A percentile compares a stretch with the other conserved stretches of the same genome.
These are phyloP conservation scores for Podarcis lilfordi DNA, from an alignment of 2,797 vertebrate species.

Conservation along the genomic window DNA sequence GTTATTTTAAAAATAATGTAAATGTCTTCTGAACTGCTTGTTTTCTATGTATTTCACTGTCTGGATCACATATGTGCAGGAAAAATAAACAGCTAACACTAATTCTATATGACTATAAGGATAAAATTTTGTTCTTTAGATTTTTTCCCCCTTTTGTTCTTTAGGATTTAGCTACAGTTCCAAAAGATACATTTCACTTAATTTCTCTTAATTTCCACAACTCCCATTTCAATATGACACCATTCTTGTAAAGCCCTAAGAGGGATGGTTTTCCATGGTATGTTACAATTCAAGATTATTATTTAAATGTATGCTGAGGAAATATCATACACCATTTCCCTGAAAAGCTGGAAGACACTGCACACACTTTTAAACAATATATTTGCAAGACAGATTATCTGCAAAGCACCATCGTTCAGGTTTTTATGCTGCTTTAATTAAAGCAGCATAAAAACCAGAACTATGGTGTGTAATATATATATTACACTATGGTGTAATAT, in stretches of 20 bases:
- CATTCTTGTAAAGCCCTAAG: not conserved
- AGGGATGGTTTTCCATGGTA: not conserved
- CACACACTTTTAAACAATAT: not conserved
- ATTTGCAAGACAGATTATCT: not conserved
- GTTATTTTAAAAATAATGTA: not conserved
- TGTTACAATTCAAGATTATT: not conserved
- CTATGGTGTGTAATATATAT: no score
- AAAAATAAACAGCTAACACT: not conserved
- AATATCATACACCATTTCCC: rapidly evolving
- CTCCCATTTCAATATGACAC: not conserved
- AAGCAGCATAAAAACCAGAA: no score
- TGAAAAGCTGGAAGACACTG: not conserved
- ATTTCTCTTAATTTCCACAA: not conserved
- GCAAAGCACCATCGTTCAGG: rapidly evolving
- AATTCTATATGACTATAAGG: not conserved
- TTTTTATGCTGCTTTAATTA: not conserved
- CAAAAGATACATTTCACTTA: not conserved
- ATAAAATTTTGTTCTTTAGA: rapidly evolving
- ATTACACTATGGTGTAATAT: no score
- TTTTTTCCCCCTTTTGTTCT: no score
- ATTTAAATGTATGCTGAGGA: not conserved
- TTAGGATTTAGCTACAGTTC: not conserved
- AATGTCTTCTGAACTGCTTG: constrained; percentile 19
- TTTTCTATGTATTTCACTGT: constrained; percentile 25
- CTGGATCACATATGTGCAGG: not conserved